phyloP scores from a whole-genome alignment of 2,797 vertebrate species.

The Pagetopsis macropterus region DNA sequence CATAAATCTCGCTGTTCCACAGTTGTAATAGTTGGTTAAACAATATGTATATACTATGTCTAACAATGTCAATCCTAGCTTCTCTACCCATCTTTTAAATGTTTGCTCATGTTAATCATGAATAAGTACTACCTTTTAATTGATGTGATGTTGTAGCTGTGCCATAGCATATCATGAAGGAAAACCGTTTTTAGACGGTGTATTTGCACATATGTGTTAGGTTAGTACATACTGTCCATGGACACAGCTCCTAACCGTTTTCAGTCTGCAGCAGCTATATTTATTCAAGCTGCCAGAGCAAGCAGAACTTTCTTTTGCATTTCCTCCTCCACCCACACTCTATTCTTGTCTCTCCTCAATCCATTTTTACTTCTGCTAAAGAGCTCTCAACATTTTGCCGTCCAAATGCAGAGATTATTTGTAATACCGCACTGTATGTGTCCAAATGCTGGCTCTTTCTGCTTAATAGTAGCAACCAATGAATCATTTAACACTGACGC shows the following conservation, averaged over 20 bases:
- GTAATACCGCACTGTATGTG: background rate
- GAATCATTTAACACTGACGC: constrained; percentile 9
- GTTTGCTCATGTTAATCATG: background rate
- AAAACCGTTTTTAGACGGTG: background rate
- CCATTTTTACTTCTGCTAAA: background rate
- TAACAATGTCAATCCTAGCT: background rate
- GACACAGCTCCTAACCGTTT: background rate
- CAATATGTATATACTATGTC: background rate
- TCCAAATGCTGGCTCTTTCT: background rate
- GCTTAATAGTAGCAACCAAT: constrained; percentile 20
- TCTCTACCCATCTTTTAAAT: background rate
- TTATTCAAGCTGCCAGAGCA: constrained; percentile 19
- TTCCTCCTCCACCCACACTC: constrained; percentile 28
- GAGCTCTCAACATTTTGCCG: background rate
- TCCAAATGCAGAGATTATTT: constrained; percentile 1
- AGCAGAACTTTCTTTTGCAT: constrained; percentile 7
- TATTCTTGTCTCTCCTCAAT: constrained; percentile 18
- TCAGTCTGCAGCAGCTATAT: constrained; percentile 4
- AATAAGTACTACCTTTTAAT: background rate
- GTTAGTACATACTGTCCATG: background rate
- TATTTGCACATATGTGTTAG: constrained; percentile 14
- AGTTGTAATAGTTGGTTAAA: background rate
- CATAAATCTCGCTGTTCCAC: background rate
- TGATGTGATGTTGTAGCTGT: background rate
- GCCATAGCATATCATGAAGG: background rate